Evolutionary conservation across 2,888 invertebrate species (phyloP).

Genomic region (Tupiocoris notatus): DNA sequence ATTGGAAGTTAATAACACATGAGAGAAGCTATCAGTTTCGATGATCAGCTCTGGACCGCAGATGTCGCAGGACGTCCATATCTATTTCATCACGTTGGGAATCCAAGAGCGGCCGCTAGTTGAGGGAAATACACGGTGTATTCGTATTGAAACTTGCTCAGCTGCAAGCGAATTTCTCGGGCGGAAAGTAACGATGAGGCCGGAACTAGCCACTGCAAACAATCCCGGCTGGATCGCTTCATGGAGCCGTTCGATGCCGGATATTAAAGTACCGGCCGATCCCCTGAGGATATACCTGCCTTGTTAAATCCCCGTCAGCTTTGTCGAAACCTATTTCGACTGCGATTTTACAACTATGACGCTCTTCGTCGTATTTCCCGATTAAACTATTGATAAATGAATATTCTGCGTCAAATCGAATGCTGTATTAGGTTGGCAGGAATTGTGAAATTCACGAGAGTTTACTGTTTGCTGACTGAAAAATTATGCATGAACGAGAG

Average conservation of each 20-base stretch:
- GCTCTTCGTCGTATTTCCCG: too few species aligned
- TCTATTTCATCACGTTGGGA: neutral
- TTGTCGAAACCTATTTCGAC: neutral
- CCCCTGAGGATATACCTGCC: neutral
- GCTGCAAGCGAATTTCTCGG: neutral
- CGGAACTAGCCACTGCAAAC: neutral
- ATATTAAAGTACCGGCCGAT: neutral
- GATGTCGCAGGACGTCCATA: neutral
- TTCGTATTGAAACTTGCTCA: neutral
- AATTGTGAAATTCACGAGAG: too few species aligned
- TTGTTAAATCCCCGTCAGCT: neutral
- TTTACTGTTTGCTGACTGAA: too few species aligned
- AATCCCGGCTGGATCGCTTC: neutral
- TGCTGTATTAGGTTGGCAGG: too few species aligned
- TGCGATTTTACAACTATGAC: too few species aligned
- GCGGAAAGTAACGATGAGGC: neutral
- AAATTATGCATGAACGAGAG: too few species aligned
- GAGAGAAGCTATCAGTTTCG: neutral
- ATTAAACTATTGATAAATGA: too few species aligned
- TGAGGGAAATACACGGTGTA: neutral
- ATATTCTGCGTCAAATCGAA: too few species aligned
- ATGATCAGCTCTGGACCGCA: neutral
- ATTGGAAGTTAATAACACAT: too few species aligned
- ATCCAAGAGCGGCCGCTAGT: too few species aligned
- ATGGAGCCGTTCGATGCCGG: neutral